A percentile compares a stretch with the other conserved stretches of the same genome.
Evolutionary conservation across 2,113 vertebrate species (phyloP).

Genomic region (Lepus americanus): DNA sequence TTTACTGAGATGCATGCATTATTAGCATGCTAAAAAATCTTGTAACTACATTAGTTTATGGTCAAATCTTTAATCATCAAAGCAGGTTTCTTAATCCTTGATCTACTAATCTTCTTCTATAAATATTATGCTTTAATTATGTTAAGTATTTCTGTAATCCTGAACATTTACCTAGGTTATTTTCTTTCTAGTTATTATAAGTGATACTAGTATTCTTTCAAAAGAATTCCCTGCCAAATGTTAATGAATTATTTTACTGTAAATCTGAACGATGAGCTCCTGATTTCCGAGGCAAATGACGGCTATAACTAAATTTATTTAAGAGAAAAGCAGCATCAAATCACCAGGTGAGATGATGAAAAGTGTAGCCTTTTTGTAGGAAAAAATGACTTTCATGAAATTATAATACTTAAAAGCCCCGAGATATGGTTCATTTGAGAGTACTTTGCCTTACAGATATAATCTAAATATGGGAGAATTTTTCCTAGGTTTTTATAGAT

Average conservation of each 20-base stretch:
- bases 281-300: slow-evolving; percentile 61
- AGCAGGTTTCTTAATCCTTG: neutral
- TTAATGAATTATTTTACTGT: neutral
- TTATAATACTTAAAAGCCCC: too few relatives aligned
- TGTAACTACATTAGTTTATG: neutral
- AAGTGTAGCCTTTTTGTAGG: slow-evolving; percentile 29
- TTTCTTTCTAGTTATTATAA: slow-evolving; percentile 62
- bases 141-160: slow-evolving; percentile 10
- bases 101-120: neutral
- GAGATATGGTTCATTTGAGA: too few relatives aligned
- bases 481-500: neutral
- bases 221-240: slow-evolving; percentile 45
- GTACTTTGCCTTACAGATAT: neutral
- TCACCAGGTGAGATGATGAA: slow-evolving; percentile 69
- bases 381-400: slow-evolving; percentile 52
- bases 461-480: neutral
- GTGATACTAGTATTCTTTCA: slow-evolving; percentile 59
- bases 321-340: slow-evolving; percentile 52
- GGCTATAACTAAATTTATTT: slow-evolving; percentile 63
- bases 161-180: neutral
- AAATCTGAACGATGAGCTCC: neutral
- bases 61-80: neutral
- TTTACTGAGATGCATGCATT: neutral
- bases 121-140: neutral
- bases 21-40: neutral